Conservation (phyloP, 2,888 invertebrate species). For the Oscheius sp. region DNA sequence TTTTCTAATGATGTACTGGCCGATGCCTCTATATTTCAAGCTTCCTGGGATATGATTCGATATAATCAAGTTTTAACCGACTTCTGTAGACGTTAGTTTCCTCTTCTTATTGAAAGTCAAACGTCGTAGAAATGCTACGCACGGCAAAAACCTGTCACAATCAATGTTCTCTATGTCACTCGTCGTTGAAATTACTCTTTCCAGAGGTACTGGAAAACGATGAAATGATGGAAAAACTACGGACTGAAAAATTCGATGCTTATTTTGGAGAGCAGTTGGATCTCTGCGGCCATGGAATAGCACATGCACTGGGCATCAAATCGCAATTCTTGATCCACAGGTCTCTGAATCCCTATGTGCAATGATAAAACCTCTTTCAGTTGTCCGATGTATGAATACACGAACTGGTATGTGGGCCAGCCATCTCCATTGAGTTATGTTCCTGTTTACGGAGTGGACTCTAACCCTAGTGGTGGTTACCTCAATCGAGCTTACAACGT, state of each 20-base stretch:
- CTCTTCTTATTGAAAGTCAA: not conserved
- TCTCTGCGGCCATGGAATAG: constrained; percentile 56
- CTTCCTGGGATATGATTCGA: not conserved
- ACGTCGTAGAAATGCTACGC: not conserved
- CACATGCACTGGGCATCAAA: constrained; percentile 49
- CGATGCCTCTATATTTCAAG: not conserved
- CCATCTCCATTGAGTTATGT: constrained; percentile 35
- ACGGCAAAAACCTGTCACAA: not conserved
- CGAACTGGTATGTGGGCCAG: constrained; percentile 33
- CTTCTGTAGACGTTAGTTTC: constrained; percentile 14
- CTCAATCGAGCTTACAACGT: constrained; percentile 26
- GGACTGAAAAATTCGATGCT: constrained; percentile 59
- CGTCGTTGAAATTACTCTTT: constrained; percentile 22
- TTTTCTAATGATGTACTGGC: constrained; percentile 16
- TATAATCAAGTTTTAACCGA: not conserved
- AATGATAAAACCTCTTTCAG: constrained; percentile 35
- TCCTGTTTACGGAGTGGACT: not conserved
- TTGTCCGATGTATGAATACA: constrained; percentile 39
- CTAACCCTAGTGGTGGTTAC: constrained; percentile 5
- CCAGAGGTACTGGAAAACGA: constrained; percentile 47
- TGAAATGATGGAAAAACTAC: constrained; percentile 45
- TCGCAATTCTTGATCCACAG: constrained; percentile 57
- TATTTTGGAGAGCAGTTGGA: constrained; percentile 56
- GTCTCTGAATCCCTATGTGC: constrained; percentile 19
- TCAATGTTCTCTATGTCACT: not conserved